These are phyloP conservation scores for Halcyon smyrnensis DNA, from an alignment of 2,797 vertebrate species.

Conservation along the genomic window DNA sequence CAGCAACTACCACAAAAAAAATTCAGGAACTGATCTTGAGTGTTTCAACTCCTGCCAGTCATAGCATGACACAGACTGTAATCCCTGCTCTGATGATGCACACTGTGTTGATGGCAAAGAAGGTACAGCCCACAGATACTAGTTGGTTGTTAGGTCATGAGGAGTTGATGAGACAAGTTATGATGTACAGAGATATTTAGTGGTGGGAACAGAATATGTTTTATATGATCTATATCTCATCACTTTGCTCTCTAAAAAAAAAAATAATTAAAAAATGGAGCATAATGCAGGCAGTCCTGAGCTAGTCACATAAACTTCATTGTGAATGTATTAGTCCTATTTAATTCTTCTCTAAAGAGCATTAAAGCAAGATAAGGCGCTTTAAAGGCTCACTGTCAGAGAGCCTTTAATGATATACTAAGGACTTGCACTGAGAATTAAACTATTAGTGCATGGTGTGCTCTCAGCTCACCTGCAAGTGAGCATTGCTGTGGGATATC, in stretches of 20 bases:
- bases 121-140: neutral
- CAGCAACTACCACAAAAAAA: neutral
- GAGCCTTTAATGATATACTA: neutral
- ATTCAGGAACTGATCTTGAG: neutral
- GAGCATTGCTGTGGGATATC: neutral
- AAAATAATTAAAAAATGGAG: no score
- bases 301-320: neutral
- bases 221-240: neutral
- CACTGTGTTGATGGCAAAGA: neutral
- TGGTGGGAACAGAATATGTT: neutral
- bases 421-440: neutral
- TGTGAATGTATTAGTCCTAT: neutral
- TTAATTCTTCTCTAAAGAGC: constrained; percentile 5
- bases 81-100: neutral
- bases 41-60: neutral
- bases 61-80: neutral
- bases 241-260: neutral
- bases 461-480: neutral
- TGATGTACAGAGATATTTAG: neutral
- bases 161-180: neutral
- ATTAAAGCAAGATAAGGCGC: neutral
- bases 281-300: neutral
- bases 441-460: neutral
- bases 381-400: neutral
- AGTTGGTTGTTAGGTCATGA: neutral